phyloP scores from a whole-genome alignment of 2,797 vertebrate genomes.

The Gambusia yucatana region DNA sequence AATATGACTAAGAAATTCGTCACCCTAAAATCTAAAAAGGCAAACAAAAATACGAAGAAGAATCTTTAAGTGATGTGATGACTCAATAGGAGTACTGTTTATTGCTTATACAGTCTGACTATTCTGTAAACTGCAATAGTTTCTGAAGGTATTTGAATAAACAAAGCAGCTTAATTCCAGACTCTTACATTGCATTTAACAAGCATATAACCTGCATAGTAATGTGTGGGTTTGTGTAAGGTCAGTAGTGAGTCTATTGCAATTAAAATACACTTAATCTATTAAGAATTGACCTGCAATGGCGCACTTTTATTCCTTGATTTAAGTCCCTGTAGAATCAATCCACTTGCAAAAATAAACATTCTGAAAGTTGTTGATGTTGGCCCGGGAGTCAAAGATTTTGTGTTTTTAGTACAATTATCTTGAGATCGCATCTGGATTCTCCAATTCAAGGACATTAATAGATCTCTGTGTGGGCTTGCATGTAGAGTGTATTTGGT shows the following conservation, averaged over 20 bases:
- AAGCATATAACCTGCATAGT: conserved; percentile 41
- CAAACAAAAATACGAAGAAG: background rate
- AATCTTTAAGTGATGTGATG: background rate
- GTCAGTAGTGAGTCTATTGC: conserved; percentile 29
- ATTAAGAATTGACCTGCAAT: conserved; percentile 69
- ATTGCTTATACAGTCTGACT: conserved; percentile 15
- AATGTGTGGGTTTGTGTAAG: conserved; percentile 60
- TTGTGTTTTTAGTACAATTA: conserved; percentile 82
- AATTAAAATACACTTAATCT: conserved; percentile 68
- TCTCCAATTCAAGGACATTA: conserved; percentile 78
- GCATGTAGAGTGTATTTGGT: conserved; percentile 47
- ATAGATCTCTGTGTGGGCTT: conserved; percentile 66
- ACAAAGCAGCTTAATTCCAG: conserved; percentile 42
- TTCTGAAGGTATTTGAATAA: conserved; percentile 51
- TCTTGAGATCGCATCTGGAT: conserved; percentile 77
- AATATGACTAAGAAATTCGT: background rate
- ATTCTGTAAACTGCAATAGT: background rate
- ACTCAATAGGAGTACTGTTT: background rate
- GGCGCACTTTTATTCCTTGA: conserved; percentile 76
- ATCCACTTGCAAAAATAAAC: conserved; percentile 78
- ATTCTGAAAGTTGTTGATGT: conserved; percentile 65
- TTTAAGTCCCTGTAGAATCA: conserved; percentile 77
- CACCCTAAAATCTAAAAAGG: background rate
- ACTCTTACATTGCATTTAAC: conserved; percentile 41
- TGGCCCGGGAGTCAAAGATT: conserved; percentile 60